These are phyloP conservation scores for Hemaris fuciformis DNA, from an alignment of 2,888 invertebrate genomes.

Conservation along the genomic window DNA sequence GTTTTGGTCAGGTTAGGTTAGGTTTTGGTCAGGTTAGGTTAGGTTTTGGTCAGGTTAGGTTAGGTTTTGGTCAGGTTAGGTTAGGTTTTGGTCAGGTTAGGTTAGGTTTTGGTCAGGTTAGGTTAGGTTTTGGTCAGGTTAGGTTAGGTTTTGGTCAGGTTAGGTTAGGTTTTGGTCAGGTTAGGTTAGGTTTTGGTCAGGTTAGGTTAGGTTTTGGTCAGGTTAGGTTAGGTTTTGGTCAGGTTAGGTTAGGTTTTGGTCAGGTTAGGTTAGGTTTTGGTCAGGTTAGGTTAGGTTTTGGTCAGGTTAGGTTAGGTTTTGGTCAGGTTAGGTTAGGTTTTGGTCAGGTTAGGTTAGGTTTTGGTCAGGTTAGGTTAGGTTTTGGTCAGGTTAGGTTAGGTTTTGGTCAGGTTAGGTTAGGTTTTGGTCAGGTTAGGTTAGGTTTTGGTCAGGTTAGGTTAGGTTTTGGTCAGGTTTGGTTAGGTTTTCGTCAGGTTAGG, in stretches of 20 bases:
- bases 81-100: too few species aligned
- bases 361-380: constrained; percentile 17
- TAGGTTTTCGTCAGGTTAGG: constrained; percentile 12
- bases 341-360: background rate
- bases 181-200: background rate
- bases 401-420: constrained; percentile 18
- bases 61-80: too few species aligned
- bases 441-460: background rate
- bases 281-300: constrained; percentile 16
- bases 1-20: too few species aligned
- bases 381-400: constrained; percentile 16
- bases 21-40: too few species aligned
- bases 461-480: constrained; percentile 16
- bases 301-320: constrained; percentile 17
- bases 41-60: too few species aligned
- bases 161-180: background rate
- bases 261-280: background rate
- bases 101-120: too few species aligned
- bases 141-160: background rate
- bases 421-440: constrained; percentile 17
- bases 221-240: background rate
- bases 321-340: constrained; percentile 13
- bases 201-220: background rate
- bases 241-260: background rate
- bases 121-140: constrained; percentile 18